Evolutionary conservation across 1,140 invertebrate species (phyloP).

Genomic region (Euura saliciscinereae): DNA sequence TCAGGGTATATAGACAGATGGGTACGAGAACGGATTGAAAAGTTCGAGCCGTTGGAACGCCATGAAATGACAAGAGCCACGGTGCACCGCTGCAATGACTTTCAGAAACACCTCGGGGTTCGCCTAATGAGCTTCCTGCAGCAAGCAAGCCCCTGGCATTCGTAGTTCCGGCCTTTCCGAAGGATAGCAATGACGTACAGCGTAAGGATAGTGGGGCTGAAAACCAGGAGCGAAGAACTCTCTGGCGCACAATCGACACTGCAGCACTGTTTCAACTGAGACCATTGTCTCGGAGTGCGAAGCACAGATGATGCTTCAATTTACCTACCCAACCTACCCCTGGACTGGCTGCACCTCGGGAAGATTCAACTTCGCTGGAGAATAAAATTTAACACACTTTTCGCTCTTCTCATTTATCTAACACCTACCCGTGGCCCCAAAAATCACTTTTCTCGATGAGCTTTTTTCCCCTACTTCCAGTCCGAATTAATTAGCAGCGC

Average conservation of each 20-base stretch:
- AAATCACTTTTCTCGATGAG: too few species aligned
- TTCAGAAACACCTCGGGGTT: conserved; percentile 38
- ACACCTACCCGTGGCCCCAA: too few species aligned
- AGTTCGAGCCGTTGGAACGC: not conserved
- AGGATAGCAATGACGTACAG: conserved; percentile 3
- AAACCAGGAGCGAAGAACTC: conserved; percentile 33
- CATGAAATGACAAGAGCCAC: not conserved
- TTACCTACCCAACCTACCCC: not conserved
- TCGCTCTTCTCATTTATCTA: not conserved
- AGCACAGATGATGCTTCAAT: conserved; percentile 5
- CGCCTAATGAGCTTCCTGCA: conserved; percentile 52
- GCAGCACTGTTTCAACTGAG: conserved; percentile 24
- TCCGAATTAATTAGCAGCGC: too few species aligned
- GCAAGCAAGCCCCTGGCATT: conserved; percentile 38
- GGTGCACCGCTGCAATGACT: not conserved
- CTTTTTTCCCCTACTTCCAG: too few species aligned
- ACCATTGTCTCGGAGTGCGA: conserved; percentile 39
- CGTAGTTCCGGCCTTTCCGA: conserved; percentile 30
- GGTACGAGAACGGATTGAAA: not conserved
- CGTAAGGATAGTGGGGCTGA: conserved; percentile 30
- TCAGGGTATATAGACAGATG: not conserved
- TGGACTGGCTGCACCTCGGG: not conserved
- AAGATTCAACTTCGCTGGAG: not conserved
- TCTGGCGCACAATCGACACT: conserved; percentile 37
- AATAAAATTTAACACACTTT: not conserved